Evolutionary conservation across 2,888 invertebrate genomes (phyloP).

Genomic region (Tortrix viridana): DNA sequence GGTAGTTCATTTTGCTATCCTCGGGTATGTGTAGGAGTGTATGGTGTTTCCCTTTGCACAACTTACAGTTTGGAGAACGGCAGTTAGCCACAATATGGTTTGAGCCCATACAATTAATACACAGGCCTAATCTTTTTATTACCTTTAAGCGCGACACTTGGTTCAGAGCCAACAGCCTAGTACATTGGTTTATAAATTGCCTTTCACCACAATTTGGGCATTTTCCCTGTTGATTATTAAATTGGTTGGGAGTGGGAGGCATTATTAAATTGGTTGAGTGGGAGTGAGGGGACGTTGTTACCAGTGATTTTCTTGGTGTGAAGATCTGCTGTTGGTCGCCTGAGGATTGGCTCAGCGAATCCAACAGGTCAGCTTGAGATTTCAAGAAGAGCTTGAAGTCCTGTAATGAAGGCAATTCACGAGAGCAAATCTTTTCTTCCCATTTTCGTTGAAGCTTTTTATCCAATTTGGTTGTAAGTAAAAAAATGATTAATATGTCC

Average conservation of each 20-base stretch:
- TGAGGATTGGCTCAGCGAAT: conserved; percentile 6
- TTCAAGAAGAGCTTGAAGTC: conserved; percentile 37
- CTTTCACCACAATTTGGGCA: conserved; percentile 2
- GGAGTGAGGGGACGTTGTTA: background rate
- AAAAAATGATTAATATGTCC: conserved; percentile 26
- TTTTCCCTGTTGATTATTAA: too few relatives aligned
- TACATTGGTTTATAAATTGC: conserved; percentile 13
- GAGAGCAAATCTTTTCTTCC: conserved; percentile 18
- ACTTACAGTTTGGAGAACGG: background rate
- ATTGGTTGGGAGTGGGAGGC: too few relatives aligned
- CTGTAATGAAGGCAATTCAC: conserved; percentile 32
- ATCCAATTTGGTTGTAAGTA: conserved; percentile 28
- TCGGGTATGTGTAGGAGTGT: background rate
- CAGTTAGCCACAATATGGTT: background rate
- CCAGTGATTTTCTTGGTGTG: background rate
- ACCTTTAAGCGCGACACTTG: background rate
- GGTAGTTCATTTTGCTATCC: background rate
- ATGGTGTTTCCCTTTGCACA: conserved; percentile 1
- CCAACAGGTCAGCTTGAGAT: conserved; percentile 39
- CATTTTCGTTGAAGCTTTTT: conserved; percentile 14
- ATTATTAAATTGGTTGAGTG: background rate
- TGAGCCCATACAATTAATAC: background rate
- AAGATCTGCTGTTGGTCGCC: background rate
- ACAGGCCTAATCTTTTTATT: conserved; percentile 2
- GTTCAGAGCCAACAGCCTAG: conserved; percentile 3